Evolutionary conservation across 2,888 invertebrate genomes (phyloP).

Genomic region (Blomia tropicalis): DNA sequence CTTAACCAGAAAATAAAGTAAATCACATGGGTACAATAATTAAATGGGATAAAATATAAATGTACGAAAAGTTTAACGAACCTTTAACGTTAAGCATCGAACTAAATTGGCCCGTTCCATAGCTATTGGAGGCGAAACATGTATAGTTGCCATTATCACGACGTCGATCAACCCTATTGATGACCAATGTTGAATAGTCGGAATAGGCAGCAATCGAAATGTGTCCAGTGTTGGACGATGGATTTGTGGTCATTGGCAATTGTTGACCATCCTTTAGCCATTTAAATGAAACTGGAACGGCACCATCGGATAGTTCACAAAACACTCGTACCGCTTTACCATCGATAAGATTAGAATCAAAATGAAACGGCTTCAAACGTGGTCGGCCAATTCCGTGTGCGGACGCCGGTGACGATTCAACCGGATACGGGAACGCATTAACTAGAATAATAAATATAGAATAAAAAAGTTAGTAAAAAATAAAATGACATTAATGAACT

Average conservation of each 20-base stretch:
- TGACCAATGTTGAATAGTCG: conserved; percentile 27
- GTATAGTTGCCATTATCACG: conserved; percentile 28
- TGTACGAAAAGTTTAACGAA: too few species aligned
- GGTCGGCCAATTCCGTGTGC: not conserved
- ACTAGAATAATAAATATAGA: too few species aligned
- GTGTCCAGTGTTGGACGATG: not conserved
- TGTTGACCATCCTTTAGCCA: conserved; percentile 29
- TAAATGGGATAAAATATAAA: too few species aligned
- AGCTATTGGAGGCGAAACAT: conserved; percentile 28
- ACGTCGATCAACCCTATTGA: conserved; percentile 26
- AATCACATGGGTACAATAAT: too few species aligned
- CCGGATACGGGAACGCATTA: not conserved
- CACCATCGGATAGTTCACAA: conserved; percentile 22
- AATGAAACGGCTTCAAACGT: conserved; percentile 18
- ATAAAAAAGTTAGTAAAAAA: too few species aligned
- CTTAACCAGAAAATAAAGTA: too few species aligned
- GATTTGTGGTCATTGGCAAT: not conserved
- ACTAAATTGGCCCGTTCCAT: conserved; percentile 27
- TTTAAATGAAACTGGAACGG: conserved; percentile 26
- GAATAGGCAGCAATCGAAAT: conserved; percentile 25
- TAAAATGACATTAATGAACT: too few species aligned
- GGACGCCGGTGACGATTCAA: too few species aligned
- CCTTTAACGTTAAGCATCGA: conserved; percentile 28
- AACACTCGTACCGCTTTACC: conserved; percentile 20
- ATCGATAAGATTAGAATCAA: conserved; percentile 10